Conservation (phyloP, 2,797 vertebrate species). For the Amblyraja radiata region DNA sequence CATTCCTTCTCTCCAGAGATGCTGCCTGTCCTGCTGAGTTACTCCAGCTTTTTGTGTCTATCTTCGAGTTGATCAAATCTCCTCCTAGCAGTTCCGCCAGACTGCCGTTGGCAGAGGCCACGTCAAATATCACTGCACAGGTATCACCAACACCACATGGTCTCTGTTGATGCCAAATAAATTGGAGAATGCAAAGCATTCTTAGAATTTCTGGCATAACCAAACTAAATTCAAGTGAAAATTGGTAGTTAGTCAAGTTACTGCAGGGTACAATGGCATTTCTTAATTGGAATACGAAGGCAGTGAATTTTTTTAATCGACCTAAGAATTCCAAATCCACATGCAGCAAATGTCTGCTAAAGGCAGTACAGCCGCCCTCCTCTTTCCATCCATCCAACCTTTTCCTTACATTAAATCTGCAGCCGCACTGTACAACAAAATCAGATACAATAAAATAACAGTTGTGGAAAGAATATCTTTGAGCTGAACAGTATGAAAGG, state of each 20-base stretch:
- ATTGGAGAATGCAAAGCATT: neutral
- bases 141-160: neutral
- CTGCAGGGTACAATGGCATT: too few species aligned
- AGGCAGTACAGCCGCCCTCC: neutral
- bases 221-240: neutral
- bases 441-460: neutral
- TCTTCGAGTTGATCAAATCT: neutral
- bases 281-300: neutral
- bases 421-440: too few species aligned
- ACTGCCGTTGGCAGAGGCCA: neutral
- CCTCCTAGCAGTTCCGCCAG: neutral
- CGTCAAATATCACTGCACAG: neutral
- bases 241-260: neutral
- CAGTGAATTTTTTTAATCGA: neutral
- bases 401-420: too few species aligned
- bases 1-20: too few species aligned
- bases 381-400: too few species aligned
- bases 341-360: neutral
- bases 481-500: neutral
- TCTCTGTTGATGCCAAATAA: neutral
- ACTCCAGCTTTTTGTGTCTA: too few species aligned
- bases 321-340: neutral
- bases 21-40: too few species aligned
- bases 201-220: neutral
- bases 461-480: constrained; percentile 6